Conservation (phyloP, 2,888 invertebrate genomes). For the Ephialtes manifestator region DNA sequence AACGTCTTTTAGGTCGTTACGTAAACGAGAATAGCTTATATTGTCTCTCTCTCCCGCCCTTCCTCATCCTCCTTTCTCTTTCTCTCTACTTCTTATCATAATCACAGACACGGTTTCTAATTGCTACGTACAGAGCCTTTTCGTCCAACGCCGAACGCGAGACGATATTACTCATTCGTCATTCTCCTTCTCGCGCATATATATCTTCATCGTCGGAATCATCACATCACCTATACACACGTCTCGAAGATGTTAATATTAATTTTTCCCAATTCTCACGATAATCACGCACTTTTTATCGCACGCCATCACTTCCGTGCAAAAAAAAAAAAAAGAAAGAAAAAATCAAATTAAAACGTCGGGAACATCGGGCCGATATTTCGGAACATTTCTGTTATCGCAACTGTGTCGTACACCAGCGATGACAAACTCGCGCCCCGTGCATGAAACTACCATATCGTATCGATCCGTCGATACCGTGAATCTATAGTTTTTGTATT, state of each 20-base stretch:
- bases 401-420: background rate
- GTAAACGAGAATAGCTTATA: conserved; percentile 63
- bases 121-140: conserved; percentile 82
- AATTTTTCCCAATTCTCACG: conserved; percentile 43
- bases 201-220: conserved; percentile 37
- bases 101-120: conserved; percentile 84
- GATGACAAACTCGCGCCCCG: conserved; percentile 6
- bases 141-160: conserved; percentile 78
- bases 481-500: conserved; percentile 11
- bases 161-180: conserved; percentile 71
- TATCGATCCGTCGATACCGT: background rate
- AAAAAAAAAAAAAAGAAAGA: conserved; percentile 15
- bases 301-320: background rate
- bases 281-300: conserved; percentile 25
- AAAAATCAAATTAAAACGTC: background rate
- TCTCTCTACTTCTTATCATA: conserved; percentile 80
- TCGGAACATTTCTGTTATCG: background rate
- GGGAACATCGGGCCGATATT: background rate
- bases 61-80: conserved; percentile 54
- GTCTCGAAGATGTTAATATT: conserved; percentile 62
- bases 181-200: conserved; percentile 28
- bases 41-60: conserved; percentile 63
- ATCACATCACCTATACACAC: conserved; percentile 36
- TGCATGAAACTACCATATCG: background rate
- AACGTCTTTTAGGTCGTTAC: conserved; percentile 53